These are phyloP conservation scores for Oryzias melastigma DNA, from an alignment of 2,113 vertebrate genomes.

Conservation along the genomic window DNA sequence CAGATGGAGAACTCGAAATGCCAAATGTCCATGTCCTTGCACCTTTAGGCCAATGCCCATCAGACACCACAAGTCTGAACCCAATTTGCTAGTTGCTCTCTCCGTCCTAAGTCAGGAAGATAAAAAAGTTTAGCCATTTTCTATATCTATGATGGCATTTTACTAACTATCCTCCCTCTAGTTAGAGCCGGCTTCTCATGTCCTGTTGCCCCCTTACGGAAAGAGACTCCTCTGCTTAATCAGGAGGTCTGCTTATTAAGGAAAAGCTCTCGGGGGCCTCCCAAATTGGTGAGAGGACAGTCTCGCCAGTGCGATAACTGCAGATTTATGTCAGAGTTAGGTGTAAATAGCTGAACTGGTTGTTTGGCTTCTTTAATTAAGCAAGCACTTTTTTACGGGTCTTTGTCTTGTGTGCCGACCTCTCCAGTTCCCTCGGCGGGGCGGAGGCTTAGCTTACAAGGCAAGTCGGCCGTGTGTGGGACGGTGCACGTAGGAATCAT, in stretches of 20 bases:
- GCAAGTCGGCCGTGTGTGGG: constrained; percentile 45
- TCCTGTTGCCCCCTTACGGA: constrained; percentile 36
- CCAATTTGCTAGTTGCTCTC: constrained; percentile 66
- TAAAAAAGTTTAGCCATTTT: constrained; percentile 72
- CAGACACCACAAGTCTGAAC: constrained; percentile 64
- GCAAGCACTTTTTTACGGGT: constrained; percentile 51
- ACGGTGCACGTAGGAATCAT: constrained; percentile 22
- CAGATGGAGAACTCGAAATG: constrained; percentile 66
- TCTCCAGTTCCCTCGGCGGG: constrained; percentile 43
- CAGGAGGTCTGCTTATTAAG: constrained; percentile 75
- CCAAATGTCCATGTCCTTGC: constrained; percentile 52
- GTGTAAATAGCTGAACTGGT: constrained; percentile 66
- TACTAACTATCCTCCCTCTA: constrained; percentile 64
- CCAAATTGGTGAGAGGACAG: constrained; percentile 65
- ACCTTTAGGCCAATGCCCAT: constrained; percentile 59
- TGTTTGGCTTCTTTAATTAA: constrained; percentile 76
- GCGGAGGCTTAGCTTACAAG: constrained; percentile 44
- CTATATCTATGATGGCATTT: constrained; percentile 66
- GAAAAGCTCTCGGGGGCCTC: constrained; percentile 64
- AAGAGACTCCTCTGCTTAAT: constrained; percentile 67
- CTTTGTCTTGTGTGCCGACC: constrained; percentile 42
- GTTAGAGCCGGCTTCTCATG: constrained; percentile 54
- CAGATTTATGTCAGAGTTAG: constrained; percentile 77
- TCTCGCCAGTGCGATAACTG: constrained; percentile 72
- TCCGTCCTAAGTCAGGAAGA: constrained; percentile 62